phyloP scores from a whole-genome alignment of 2,113 vertebrate genomes.

The Syngnathus typhle region DNA sequence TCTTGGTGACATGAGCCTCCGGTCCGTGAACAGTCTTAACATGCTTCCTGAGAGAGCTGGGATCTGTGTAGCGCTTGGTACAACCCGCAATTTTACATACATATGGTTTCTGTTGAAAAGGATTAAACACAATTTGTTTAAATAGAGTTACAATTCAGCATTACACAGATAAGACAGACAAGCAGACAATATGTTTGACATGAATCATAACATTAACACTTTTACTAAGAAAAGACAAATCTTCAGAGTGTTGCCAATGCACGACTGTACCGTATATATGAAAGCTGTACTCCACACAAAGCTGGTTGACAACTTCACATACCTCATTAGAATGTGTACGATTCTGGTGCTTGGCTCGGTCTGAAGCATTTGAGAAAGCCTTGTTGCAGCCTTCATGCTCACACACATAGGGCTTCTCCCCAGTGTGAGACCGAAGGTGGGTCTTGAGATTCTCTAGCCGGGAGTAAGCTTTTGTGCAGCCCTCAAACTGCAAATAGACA shows the following conservation, averaged over 20 bases:
- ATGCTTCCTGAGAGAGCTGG: slow-evolving; percentile 95
- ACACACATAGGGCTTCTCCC: slow-evolving; percentile 96
- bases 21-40: slow-evolving; percentile 97
- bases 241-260: background rate
- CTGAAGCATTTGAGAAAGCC: slow-evolving; percentile 97
- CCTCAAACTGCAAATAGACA: slow-evolving; percentile 83
- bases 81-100: slow-evolving; percentile 96
- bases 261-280: background rate
- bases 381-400: slow-evolving; percentile 98
- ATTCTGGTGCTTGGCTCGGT: slow-evolving; percentile 98
- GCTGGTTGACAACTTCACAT: slow-evolving; percentile 17
- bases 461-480: slow-evolving; percentile 94
- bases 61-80: slow-evolving; percentile 95
- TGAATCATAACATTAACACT: background rate
- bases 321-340: slow-evolving; percentile 98
- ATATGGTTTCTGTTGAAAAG: slow-evolving; percentile 85
- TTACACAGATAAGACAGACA: background rate
- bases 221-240: background rate
- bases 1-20: slow-evolving; percentile 94
- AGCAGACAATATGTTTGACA: background rate
- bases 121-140: slow-evolving; percentile 4
- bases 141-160: background rate
- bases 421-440: slow-evolving; percentile 95
- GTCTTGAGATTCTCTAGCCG: slow-evolving; percentile 98
- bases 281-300: background rate